Conservation (phyloP, 2,113 vertebrate species). For the Pseudopipra pipra region DNA sequence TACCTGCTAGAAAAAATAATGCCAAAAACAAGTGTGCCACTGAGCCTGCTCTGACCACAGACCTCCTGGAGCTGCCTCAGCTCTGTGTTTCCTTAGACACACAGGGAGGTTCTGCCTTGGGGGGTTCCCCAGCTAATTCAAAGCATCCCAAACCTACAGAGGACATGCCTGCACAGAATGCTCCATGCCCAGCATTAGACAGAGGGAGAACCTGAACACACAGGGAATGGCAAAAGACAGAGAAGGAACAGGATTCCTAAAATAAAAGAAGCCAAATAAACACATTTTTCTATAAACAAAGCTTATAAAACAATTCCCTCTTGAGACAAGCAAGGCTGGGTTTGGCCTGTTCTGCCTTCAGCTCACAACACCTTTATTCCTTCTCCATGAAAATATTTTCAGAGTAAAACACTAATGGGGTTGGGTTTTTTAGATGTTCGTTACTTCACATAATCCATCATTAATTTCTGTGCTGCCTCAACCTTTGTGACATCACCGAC, state of each 20-base stretch:
- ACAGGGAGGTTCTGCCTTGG: neutral
- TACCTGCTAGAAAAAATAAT: neutral
- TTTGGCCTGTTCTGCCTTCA: neutral
- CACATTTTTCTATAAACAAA: neutral
- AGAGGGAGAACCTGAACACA: neutral
- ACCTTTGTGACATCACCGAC: neutral
- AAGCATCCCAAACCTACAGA: neutral
- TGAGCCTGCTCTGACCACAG: neutral
- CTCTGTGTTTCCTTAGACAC: neutral
- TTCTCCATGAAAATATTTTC: neutral
- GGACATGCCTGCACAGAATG: neutral
- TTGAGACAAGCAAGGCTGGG: neutral
- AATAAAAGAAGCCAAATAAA: neutral
- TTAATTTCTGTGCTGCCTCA: neutral
- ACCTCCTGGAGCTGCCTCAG: neutral
- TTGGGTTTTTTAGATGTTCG: neutral
- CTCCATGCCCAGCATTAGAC: neutral
- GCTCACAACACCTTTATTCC: neutral
- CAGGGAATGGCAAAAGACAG: neutral
- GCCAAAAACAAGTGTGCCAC: neutral
- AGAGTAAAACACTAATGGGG: neutral
- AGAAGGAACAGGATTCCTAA: neutral
- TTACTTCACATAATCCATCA: neutral
- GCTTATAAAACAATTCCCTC: neutral
- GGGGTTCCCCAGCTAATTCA: neutral